phyloP scores from a whole-genome alignment of 2,113 vertebrate genomes.

The Sciurus niger region DNA sequence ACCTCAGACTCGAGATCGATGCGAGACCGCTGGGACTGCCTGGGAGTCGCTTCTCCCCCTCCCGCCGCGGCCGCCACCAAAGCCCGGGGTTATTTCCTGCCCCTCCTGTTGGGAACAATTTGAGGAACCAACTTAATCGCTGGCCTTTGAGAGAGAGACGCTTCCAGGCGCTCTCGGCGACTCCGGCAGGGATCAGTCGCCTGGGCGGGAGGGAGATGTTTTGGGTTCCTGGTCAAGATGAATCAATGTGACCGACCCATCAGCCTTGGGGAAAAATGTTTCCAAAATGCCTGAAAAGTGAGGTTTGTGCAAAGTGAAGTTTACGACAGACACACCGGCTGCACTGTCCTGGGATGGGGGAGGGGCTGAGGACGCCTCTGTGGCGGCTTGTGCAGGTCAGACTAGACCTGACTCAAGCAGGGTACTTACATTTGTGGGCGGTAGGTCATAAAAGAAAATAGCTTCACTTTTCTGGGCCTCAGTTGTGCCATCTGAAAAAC shows the following conservation, averaged over 20 bases:
- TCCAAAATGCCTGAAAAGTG: background rate
- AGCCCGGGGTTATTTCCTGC: constrained; percentile 69
- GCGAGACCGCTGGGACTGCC: background rate
- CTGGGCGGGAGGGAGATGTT: background rate
- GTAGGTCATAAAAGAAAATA: background rate
- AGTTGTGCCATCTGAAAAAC: background rate
- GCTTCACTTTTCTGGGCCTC: constrained; percentile 28
- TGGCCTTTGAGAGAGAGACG: background rate
- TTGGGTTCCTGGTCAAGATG: background rate
- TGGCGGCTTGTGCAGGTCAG: background rate
- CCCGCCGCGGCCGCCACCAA: background rate
- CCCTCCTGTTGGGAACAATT: constrained; percentile 73
- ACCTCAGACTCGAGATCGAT: constrained; percentile 60
- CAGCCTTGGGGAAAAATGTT: background rate
- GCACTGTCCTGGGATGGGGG: background rate
- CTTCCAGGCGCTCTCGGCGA: background rate
- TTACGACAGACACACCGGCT: background rate
- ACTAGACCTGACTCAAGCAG: background rate
- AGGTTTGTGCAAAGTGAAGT: background rate
- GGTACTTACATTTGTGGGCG: background rate
- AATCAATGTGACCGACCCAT: background rate
- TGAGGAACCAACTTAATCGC: constrained; percentile 69
- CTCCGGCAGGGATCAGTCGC: background rate
- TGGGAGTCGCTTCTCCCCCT: background rate
- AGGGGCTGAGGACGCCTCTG: background rate